Base-by-base conservation (phyloP, 1,140 invertebrate genomes). In the Tetramorium simillimum region DNA sequence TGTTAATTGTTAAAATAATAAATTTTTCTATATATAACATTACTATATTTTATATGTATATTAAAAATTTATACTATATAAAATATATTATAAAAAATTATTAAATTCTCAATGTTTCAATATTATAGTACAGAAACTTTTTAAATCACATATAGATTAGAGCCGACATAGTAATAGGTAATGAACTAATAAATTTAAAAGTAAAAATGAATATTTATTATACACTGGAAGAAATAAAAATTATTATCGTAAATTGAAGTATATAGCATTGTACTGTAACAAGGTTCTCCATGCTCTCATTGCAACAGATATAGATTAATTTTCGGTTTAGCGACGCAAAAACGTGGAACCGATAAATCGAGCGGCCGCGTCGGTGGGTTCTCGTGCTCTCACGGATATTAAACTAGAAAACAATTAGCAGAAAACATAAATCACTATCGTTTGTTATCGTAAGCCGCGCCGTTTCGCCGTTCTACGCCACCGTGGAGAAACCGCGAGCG, bases 361-460 rank as follows among this genome's bases (percentile, higher is more conserved):
- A 73, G 51, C 67, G 40, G 51, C 62, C 69, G 40, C 40, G 16
- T 18, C 53, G 67, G 18, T 75, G 14, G 51, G 3, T 46, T 28
- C 21, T 62, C 51, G 37, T 46, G 28, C 24, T 75, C 69, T 63
- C 53, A 60, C 80, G 80, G 80, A 75, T 84, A 84, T 84, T 75
- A 73, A 84, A 40, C 69, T 60, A 84, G 72, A 84, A 84, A 84
- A 84, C 80, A 84, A 84, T 84, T 84, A 84, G 80, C 53, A 84
- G 53, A 86, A 86, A 81, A 81, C 77, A 80, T 86, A 86, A 86
- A 86, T 86, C 85, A 80, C 76, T 56, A 86, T 86, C 77, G 77
- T 78, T 69, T 60, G 76, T 86, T 86, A 58, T 81, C 49, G 76
- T 60, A 53, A 67, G 75, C 24, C 40, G 69, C 37, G n/a, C n/a